Percentiles rank a stretch among this genome's conserved stretches.
These are phyloP conservation scores for Macaca nemestrina DNA, from an alignment of 2,113 vertebrate species.

Conservation along the genomic window DNA sequence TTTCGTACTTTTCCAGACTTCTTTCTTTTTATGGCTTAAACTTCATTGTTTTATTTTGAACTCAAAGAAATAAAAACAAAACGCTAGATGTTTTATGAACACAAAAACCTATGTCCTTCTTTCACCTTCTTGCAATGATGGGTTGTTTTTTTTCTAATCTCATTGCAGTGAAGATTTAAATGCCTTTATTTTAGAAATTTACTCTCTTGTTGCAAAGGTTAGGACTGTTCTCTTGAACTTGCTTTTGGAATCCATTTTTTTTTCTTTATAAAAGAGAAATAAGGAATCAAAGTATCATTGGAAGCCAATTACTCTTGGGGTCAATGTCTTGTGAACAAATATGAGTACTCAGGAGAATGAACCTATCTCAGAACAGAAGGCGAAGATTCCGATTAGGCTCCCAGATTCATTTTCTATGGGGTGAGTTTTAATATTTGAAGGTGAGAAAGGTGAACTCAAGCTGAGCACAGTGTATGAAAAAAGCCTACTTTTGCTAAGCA, in stretches of 20 bases:
- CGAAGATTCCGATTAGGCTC: constrained; percentile 21
- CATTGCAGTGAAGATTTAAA: constrained; percentile 14
- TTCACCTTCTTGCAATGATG: not conserved
- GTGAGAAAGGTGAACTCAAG: constrained; percentile 64
- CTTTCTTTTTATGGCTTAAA: not conserved
- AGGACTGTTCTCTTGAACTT: not conserved
- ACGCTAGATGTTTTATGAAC: not conserved
- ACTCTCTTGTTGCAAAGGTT: constrained; percentile 9
- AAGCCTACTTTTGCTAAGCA: constrained; percentile 50
- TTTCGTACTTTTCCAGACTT: not conserved
- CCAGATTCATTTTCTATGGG: constrained; percentile 6
- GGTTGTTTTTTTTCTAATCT: not conserved
- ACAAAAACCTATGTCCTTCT: not conserved
- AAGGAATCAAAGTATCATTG: not conserved
- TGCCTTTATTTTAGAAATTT: not conserved
- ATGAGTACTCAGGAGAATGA: constrained; percentile 21
- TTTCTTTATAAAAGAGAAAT: not conserved
- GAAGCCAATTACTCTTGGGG: constrained; percentile 34
- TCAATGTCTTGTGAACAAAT: constrained; percentile 20
- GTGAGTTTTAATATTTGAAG: constrained; percentile 66
- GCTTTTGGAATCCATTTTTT: not conserved
- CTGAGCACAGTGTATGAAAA: constrained; percentile 23
- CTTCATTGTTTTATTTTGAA: constrained; percentile 11
- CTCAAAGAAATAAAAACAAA: not conserved
- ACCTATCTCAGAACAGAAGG: constrained; percentile 32